Percentiles rank a stretch among this genome's conserved stretches.
Evolutionary conservation across 2,888 invertebrate genomes (phyloP).

Genomic region (Euzophera pinguis): DNA sequence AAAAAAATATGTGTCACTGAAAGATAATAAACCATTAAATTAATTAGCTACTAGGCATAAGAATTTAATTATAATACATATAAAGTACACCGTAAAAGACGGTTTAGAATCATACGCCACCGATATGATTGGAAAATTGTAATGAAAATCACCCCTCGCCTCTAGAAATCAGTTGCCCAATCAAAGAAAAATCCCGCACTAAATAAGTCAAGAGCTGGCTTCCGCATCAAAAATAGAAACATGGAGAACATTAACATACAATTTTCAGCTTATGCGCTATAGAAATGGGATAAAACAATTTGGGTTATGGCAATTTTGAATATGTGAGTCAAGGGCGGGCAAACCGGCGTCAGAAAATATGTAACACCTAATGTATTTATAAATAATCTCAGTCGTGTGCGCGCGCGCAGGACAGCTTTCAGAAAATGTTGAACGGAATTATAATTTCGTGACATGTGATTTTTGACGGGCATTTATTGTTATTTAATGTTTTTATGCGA

Average conservation of each 20-base stretch:
- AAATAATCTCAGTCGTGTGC: conserved; percentile 68
- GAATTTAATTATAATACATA: too few species aligned
- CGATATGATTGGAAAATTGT: too few species aligned
- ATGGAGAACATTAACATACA: not conserved
- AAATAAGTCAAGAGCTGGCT: conserved; percentile 2
- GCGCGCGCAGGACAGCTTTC: conserved; percentile 21
- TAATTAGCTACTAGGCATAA: too few species aligned
- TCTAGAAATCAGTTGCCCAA: not conserved
- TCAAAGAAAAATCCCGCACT: not conserved
- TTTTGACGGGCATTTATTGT: not conserved
- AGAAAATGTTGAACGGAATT: not conserved
- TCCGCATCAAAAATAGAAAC: conserved; percentile 7
- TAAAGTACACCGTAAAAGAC: too few species aligned
- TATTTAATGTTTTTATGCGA: not conserved
- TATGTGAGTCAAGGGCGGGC: conserved; percentile 70
- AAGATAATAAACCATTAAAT: too few species aligned
- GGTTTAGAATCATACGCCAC: too few species aligned
- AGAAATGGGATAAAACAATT: conserved; percentile 6
- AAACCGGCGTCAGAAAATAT: conserved; percentile 61
- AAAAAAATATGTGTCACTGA: too few species aligned
- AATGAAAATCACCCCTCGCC: not conserved
- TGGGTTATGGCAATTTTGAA: conserved; percentile 17
- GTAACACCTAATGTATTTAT: conserved; percentile 65
- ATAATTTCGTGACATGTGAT: conserved; percentile 1
- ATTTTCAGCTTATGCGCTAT: not conserved